Conservation (phyloP, 1,140 invertebrate species). For the Apis laboriosa region DNA sequence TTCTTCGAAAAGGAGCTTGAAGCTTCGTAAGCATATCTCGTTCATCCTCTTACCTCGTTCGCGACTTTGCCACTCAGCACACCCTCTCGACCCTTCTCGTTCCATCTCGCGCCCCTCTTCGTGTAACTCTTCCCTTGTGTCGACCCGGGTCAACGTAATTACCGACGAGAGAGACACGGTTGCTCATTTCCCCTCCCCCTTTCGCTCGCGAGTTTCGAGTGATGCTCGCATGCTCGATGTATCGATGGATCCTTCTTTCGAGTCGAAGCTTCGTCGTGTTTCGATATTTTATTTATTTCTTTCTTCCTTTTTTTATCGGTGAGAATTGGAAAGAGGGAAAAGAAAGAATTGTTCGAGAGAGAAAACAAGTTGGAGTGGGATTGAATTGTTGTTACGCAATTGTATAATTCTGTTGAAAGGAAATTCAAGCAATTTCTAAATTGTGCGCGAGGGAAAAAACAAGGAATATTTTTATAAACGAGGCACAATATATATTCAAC, state of each 20-base stretch:
- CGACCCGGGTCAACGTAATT: slow-evolving; percentile 31
- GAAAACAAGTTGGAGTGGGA: too few species aligned
- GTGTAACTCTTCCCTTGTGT: slow-evolving; percentile 2
- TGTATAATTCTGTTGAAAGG: too few species aligned
- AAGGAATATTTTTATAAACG: too few species aligned
- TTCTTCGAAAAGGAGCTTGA: slow-evolving; percentile 43
- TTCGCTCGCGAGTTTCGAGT: background rate
- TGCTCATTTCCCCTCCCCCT: slow-evolving; percentile 16
- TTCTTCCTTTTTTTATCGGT: too few species aligned
- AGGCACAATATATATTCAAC: too few species aligned
- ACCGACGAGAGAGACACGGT: background rate
- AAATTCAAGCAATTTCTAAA: too few species aligned
- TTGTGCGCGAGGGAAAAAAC: too few species aligned
- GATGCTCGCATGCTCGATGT: background rate
- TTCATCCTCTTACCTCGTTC: slow-evolving; percentile 53
- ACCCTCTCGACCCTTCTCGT: slow-evolving; percentile 49
- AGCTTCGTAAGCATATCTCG: slow-evolving; percentile 71
- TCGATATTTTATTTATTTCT: background rate
- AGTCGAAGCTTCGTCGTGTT: background rate
- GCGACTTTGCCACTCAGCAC: slow-evolving; percentile 61
- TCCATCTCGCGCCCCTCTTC: background rate
- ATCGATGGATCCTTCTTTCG: background rate
- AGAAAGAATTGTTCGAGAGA: too few species aligned
- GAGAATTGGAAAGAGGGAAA: too few species aligned
- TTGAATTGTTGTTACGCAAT: too few species aligned